Conservation (phyloP, 2,113 vertebrate genomes). For the Eonycteris spelaea region DNA sequence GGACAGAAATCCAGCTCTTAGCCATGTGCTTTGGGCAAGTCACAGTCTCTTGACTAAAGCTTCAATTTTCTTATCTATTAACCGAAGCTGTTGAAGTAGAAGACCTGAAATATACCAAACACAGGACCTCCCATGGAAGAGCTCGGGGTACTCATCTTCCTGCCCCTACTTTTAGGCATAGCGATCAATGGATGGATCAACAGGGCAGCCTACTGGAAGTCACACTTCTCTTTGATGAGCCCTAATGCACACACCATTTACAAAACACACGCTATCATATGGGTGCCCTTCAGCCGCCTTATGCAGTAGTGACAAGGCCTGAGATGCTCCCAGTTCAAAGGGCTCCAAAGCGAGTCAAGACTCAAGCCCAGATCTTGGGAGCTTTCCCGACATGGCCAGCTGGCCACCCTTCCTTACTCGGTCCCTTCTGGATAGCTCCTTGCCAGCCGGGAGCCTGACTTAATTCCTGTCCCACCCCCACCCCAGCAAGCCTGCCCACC, state of each 20-base stretch:
- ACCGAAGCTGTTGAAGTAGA: not conserved
- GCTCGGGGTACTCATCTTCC: not conserved
- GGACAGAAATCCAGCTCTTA: not conserved
- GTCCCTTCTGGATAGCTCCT: not conserved
- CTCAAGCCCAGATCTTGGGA: not conserved
- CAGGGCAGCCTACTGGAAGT: not conserved
- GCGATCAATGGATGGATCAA: fast-evolving
- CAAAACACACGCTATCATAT: fast-evolving
- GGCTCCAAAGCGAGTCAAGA: not conserved
- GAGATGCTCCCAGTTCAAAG: not conserved
- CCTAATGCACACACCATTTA: fast-evolving
- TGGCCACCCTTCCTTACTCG: not conserved
- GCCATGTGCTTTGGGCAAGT: not conserved
- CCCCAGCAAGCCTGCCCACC: not conserved
- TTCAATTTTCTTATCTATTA: not conserved
- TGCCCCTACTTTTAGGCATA: not conserved
- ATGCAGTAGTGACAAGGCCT: not conserved
- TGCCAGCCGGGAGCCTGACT: not conserved
- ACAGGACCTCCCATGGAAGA: not conserved
- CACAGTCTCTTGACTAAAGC: not conserved
- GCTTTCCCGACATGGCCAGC: fast-evolving
- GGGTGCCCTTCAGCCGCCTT: not conserved
- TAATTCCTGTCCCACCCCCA: not conserved
- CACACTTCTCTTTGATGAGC: not conserved
- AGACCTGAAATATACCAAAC: not conserved